Evolutionary conservation across 2,888 invertebrate genomes (phyloP), one percentile per base, ranked within the genome.

Genomic region (Microctonus aethiopoides): DNA sequence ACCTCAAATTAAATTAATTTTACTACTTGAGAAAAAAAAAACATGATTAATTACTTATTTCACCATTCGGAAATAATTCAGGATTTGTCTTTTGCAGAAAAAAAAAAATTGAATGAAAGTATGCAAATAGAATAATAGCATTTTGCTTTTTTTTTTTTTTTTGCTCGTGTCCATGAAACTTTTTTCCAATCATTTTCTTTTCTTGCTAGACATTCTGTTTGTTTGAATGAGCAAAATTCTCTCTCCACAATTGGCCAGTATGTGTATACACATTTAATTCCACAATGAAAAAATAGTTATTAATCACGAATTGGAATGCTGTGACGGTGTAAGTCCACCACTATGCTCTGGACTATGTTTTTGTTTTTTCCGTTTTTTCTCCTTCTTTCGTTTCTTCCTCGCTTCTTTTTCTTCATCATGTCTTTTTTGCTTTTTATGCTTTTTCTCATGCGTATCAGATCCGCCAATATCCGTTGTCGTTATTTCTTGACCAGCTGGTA

Each of bases 311-410:
- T 87, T 87, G 80, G 89, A 87, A 85, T 91, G 91, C 81, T 90
- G 90, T 75, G 89, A 90, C 39, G 91, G 90, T 72, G 91, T 90
- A 69, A 90, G 89, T 36, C 92, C 92, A 9, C 92, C 92, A 54
- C 89, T 88, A 81, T 94, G 95, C 83, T 96, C 96, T 0, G 96
- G 96, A 84, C 95, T 96, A 86, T 96, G 96, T 82, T 95, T 95
- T 81, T 96, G 95, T 86, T 97, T 97, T 91, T 97, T 97, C 79
- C 96, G 90, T 81, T 97, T 97, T 87, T 97, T 97, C 83, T 97
- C 96, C 88, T 97, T 97, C 91, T 96, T 97, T 81, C 96, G 89
- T 86, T 96, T 97, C 88, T 95, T 96, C 39, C 96, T 90, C 9
- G 86, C 86, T 82, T 97, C 96, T 82, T 96, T 96, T 79, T 97